Conservation (phyloP, 2,113 vertebrate species). For the Bubo blakistoni region DNA sequence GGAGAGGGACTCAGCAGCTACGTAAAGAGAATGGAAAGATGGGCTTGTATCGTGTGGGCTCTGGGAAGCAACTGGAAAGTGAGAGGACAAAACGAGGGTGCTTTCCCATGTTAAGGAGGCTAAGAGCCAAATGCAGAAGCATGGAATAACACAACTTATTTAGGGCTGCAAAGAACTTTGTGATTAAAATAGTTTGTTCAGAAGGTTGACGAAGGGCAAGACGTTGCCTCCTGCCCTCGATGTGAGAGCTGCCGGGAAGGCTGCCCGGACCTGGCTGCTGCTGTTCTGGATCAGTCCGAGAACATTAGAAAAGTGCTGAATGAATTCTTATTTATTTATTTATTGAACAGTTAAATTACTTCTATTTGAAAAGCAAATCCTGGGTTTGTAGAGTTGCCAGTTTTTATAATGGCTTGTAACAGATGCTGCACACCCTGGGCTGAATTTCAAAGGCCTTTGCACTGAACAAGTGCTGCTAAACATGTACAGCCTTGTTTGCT, state of each 20-base stretch:
- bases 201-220: not conserved
- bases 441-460: conserved; percentile 10
- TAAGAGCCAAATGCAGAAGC: not conserved
- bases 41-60: not conserved
- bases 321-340: conserved; percentile 7
- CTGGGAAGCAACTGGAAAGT: not conserved
- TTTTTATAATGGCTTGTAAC: not conserved
- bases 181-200: not conserved
- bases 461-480: not conserved
- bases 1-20: not conserved
- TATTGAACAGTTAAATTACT: not conserved
- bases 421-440: not conserved
- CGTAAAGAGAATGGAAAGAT: not conserved
- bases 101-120: not conserved
- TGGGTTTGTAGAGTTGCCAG: not conserved
- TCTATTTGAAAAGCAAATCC: not conserved
- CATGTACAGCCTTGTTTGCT: not conserved
- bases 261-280: not conserved
- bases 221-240: not conserved
- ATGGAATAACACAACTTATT: not conserved
- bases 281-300: not conserved
- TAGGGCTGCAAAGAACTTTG: not conserved
- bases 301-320: not conserved
- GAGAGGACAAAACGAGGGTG: not conserved
- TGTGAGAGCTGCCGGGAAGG: not conserved